Evolutionary conservation across 2,113 vertebrate species (phyloP).

Genomic region (Archilochus colubris): DNA sequence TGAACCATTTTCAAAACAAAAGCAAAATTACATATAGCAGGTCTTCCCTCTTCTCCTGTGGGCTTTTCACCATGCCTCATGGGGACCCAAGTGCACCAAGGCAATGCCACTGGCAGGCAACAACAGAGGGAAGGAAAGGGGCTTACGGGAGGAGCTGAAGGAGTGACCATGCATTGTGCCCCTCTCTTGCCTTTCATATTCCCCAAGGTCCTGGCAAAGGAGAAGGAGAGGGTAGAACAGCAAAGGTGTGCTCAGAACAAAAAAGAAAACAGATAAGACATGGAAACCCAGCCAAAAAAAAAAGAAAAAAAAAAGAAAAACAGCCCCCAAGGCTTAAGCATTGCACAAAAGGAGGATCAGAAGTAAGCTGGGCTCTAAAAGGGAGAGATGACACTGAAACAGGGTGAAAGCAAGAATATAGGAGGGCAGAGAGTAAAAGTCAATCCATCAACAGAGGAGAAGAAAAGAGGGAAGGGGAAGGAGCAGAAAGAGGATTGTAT

Average conservation of each 20-base stretch:
- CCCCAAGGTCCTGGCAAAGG: conserved; percentile 47
- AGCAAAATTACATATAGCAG: neutral
- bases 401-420: conserved; percentile 77
- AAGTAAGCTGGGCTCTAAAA: conserved; percentile 70
- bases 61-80: neutral
- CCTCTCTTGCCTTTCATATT: conserved; percentile 49
- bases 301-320: neutral
- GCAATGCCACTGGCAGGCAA: conserved; percentile 26
- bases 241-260: conserved; percentile 24
- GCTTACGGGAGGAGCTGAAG: neutral
- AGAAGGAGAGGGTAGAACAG: neutral
- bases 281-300: conserved; percentile 16
- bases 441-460: conserved; percentile 57
- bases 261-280: neutral
- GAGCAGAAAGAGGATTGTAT: conserved; percentile 43
- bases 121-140: neutral
- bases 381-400: conserved; percentile 78
- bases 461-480: conserved; percentile 55
- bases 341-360: conserved; percentile 69
- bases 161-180: conserved; percentile 67
- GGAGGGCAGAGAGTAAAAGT: conserved; percentile 68
- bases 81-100: conserved; percentile 27
- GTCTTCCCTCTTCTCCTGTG: neutral
- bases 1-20: neutral
- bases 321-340: conserved; percentile 49